Percentiles rank a stretch among this genome's conserved stretches.
Conservation (phyloP, 2,888 invertebrate genomes). For the Dryocosmus kuriphilus region DNA sequence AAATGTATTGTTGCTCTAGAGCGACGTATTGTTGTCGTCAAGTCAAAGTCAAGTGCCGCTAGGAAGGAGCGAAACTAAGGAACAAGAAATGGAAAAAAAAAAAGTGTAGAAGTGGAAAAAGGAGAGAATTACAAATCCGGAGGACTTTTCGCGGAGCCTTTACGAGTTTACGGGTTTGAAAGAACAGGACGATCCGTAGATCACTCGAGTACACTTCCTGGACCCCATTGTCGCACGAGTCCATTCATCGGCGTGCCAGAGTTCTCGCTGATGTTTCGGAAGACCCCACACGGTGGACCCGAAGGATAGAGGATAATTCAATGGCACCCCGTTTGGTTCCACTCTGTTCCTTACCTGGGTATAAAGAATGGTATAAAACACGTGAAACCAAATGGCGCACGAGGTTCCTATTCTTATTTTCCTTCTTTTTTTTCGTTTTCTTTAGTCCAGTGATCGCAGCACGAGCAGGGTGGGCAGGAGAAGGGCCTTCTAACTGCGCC, state of each 20-base stretch:
- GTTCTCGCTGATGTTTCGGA: conserved; percentile 62
- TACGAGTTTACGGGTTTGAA: conserved; percentile 42
- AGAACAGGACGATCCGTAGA: conserved; percentile 64
- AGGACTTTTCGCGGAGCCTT: conserved; percentile 42
- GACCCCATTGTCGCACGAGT: conserved; percentile 64
- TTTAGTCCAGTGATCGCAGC: conserved; percentile 23
- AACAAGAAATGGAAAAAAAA: conserved; percentile 39
- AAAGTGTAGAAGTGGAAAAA: conserved; percentile 25
- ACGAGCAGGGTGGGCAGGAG: conserved; percentile 22
- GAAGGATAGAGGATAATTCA: conserved; percentile 60
- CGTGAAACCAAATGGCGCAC: conserved; percentile 64
- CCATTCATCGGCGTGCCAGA: conserved; percentile 63
- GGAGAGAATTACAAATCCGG: conserved; percentile 48
- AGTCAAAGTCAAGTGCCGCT: conserved; percentile 72
- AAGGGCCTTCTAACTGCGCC: conserved; percentile 27
- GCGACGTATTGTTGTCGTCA: conserved; percentile 63
- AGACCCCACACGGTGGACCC: conserved; percentile 74
- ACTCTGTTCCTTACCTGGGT: conserved; percentile 59
- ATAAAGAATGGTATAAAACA: conserved; percentile 63
- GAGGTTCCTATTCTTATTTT: conserved; percentile 57
- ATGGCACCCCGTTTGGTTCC: conserved; percentile 56
- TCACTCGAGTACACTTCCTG: conserved; percentile 74
- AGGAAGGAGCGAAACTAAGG: conserved; percentile 40
- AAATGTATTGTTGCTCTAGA: conserved; percentile 61
- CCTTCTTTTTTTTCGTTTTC: conserved; percentile 45